These are phyloP conservation scores for Enteromius mattozi DNA, from an alignment of 2,797 vertebrate genomes.

Conservation along the genomic window DNA sequence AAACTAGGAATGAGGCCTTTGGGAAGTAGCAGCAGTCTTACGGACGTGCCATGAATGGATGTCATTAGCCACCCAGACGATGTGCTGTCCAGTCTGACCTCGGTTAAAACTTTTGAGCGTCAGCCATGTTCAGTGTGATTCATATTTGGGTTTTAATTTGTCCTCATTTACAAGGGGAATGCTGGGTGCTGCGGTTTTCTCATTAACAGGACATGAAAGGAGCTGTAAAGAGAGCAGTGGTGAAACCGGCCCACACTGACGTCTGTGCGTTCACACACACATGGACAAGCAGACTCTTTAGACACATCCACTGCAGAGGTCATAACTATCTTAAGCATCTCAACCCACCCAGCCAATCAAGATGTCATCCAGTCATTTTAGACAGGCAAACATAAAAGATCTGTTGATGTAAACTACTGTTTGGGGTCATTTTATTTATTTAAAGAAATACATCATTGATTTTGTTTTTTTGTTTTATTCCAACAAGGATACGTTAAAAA, in stretches of 20 bases:
- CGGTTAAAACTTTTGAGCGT: slow-evolving; percentile 45
- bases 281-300: slow-evolving; percentile 40
- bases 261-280: slow-evolving; percentile 72
- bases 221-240: slow-evolving; percentile 76
- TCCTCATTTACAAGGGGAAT: slow-evolving; percentile 75
- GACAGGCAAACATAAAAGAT: background rate
- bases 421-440: background rate
- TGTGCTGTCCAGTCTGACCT: slow-evolving; percentile 65
- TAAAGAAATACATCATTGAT: background rate
- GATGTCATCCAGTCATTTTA: background rate
- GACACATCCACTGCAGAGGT: slow-evolving; percentile 24
- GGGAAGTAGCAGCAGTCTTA: background rate
- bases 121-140: slow-evolving; percentile 69
- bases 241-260: slow-evolving; percentile 77
- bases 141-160: slow-evolving; percentile 84
- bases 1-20: background rate
- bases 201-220: slow-evolving; percentile 86
- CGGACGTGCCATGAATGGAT: slow-evolving; percentile 5
- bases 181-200: slow-evolving; percentile 80
- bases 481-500: background rate
- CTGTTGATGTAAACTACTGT: background rate
- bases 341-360: slow-evolving; percentile 21
- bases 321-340: slow-evolving; percentile 39
- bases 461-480: too few species aligned
- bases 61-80: slow-evolving; percentile 53